These are phyloP conservation scores for Sciaenops ocellatus DNA, from an alignment of 2,797 vertebrate genomes.

Conservation along the genomic window DNA sequence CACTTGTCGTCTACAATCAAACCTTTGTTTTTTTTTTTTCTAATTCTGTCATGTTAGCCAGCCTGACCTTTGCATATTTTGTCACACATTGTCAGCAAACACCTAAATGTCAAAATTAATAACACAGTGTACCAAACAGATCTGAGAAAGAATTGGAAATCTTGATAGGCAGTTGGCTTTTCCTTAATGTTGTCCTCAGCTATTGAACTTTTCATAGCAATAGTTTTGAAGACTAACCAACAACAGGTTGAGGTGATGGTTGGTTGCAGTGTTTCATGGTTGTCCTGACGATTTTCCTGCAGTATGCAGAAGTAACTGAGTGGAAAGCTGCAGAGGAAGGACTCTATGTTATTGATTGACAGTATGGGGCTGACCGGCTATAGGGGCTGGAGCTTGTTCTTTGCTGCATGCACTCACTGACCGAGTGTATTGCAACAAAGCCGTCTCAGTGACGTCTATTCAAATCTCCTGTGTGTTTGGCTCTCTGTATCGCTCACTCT, in stretches of 20 bases:
- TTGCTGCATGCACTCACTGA: slow-evolving; percentile 49
- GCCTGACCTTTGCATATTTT: slow-evolving; percentile 26
- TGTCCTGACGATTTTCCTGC: slow-evolving; percentile 58
- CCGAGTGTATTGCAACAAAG: slow-evolving; percentile 22
- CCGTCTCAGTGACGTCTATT: slow-evolving; percentile 7
- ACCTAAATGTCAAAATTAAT: slow-evolving; percentile 15
- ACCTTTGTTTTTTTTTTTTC: not conserved
- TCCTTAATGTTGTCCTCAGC: not conserved
- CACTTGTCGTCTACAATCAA: slow-evolving; percentile 13
- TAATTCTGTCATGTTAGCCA: not conserved
- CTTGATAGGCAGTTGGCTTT: not conserved
- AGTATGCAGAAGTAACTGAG: slow-evolving; percentile 54
- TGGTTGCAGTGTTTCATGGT: slow-evolving; percentile 26
- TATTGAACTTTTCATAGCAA: slow-evolving; percentile 22
- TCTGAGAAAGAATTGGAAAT: not conserved
- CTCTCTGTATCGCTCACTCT: slow-evolving; percentile 26
- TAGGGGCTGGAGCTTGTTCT: slow-evolving; percentile 37
- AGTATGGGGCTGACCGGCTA: slow-evolving; percentile 59
- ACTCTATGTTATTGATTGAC: slow-evolving; percentile 76
- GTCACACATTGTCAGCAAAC: not conserved
- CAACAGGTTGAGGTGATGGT: slow-evolving; percentile 21
- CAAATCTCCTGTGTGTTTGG: slow-evolving; percentile 12
- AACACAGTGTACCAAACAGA: not conserved
- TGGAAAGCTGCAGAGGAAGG: slow-evolving; percentile 63
- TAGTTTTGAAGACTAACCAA: not conserved